Evolutionary conservation across 1,140 invertebrate species (phyloP), one percentile per base, ranked within the genome.

Genomic region (Papilio aristodemus): DNA sequence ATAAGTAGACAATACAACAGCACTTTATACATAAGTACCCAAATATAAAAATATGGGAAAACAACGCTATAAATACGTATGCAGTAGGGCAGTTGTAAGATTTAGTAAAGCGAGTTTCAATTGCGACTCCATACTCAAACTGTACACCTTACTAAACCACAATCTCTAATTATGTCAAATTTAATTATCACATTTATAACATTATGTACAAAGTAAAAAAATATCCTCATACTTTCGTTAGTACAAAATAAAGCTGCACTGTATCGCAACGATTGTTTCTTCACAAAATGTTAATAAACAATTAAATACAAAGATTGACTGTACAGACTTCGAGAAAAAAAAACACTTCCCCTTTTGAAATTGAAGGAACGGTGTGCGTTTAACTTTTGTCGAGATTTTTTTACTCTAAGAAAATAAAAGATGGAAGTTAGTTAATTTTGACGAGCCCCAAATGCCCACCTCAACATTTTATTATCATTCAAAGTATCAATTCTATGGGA

Each of bases 191-290:
- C 88, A 90, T 90, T 87, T 81, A 86, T 87, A 85, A 86, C 83
- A 86, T 83, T 85, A 78, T 91, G 89, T 91, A 90, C 89, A 90
- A 85, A 82, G 87, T 90, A 89, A 90, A 90, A 90, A 89, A 91
- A 91, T 90, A 90, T 83, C 79, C 77, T 82, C 81, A 88, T 87
- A 89, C 83, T 86, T 80, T 80, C 74, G 79, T 80, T 86, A 85
- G 77, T 83, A 83, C 76, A 86, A 87, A 84, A 84, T 83, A 83
- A 88, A 85, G 84, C 82, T 85, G 83, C 82, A 78, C 80, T 79
- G 75, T 67, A 71, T 81, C 69, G 77, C 77, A 85, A 85, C 74
- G 62, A 76, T 73, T 68, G 71, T 37, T 22, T 67, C 71, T 60
- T 22, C 32, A 58, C 70, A 74, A 13, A 46, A 27, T 50, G 25